phyloP scores from a whole-genome alignment of 2,797 vertebrate genomes.

The Hippoglossus hippoglossus region DNA sequence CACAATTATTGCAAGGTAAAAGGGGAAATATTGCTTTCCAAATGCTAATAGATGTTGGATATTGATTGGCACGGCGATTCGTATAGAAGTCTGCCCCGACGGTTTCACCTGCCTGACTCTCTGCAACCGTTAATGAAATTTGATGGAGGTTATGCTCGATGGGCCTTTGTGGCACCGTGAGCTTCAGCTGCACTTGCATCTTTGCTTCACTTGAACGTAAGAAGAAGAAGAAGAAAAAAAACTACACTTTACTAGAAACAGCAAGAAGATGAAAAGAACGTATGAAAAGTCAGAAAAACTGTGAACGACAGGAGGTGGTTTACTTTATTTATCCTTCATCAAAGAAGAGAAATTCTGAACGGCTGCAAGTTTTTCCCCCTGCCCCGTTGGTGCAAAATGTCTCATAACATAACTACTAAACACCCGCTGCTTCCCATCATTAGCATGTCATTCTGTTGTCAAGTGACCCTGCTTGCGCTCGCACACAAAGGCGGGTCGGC shows the following conservation, averaged over 20 bases:
- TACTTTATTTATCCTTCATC: background rate
- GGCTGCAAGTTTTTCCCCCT: background rate
- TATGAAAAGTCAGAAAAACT: conserved; percentile 4
- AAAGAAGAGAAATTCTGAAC: background rate
- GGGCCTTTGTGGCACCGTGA: conserved; percentile 34
- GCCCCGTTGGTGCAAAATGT: conserved; percentile 13
- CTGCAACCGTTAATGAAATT: conserved; percentile 56
- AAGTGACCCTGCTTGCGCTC: conserved; percentile 55
- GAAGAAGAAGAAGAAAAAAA: background rate
- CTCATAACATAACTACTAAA: conserved; percentile 52
- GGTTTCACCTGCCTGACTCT: conserved; percentile 69
- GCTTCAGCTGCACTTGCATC: conserved; percentile 32
- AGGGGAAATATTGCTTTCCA: conserved; percentile 86
- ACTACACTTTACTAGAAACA: conserved; percentile 3
- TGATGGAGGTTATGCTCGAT: conserved; percentile 46
- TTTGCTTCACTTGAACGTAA: conserved; percentile 27
- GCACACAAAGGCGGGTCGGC: conserved; percentile 58
- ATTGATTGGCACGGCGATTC: conserved; percentile 82
- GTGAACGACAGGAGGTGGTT: background rate
- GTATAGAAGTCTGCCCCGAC: conserved; percentile 64
- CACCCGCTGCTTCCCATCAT: conserved; percentile 50
- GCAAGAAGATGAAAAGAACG: conserved; percentile 19
- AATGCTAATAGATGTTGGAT: conserved; percentile 85
- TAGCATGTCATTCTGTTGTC: conserved; percentile 62
- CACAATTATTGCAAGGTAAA: conserved; percentile 86